Conservation (phyloP, 2,888 invertebrate species). For the Thalpophila matura region DNA sequence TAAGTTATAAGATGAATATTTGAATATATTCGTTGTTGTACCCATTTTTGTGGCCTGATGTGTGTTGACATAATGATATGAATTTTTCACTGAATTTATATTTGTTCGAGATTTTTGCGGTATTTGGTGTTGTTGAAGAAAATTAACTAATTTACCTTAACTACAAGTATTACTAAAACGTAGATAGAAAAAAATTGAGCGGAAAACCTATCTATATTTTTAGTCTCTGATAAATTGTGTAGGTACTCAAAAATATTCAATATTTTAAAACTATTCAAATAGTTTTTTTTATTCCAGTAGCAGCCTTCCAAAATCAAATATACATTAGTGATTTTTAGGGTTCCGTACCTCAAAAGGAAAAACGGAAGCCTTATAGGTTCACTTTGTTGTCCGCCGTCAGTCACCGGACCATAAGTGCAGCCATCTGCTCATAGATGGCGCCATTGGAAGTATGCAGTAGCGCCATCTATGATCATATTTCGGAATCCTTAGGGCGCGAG, state of each 20-base stretch:
- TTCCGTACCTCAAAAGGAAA: too few relatives aligned
- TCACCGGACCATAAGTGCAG: too few relatives aligned
- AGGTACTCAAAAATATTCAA: conserved; percentile 21
- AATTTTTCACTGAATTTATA: conserved; percentile 56
- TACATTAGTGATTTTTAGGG: conserved; percentile 9
- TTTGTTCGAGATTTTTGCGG: conserved; percentile 27
- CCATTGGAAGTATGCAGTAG: too few relatives aligned
- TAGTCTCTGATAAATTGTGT: not conserved
- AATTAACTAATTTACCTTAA: conserved; percentile 19
- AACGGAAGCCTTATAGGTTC: too few relatives aligned
- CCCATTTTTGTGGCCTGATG: conserved; percentile 62
- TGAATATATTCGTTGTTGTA: conserved; percentile 49
- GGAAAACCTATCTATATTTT: conserved; percentile 1
- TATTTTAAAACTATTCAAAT: not conserved
- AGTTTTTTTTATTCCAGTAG: not conserved
- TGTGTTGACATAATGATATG: conserved; percentile 48
- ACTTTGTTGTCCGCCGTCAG: too few relatives aligned
- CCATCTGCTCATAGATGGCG: too few relatives aligned
- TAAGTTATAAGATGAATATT: conserved; percentile 48
- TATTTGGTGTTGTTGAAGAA: conserved; percentile 37
- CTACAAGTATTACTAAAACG: conserved; percentile 22
- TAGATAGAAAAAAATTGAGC: conserved; percentile 43
- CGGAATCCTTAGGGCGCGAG: too few relatives aligned
- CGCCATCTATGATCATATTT: too few relatives aligned
- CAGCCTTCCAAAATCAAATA: conserved; percentile 1